phyloP scores from a whole-genome alignment of 1,140 invertebrate species.

The Solenopsis fugax region DNA sequence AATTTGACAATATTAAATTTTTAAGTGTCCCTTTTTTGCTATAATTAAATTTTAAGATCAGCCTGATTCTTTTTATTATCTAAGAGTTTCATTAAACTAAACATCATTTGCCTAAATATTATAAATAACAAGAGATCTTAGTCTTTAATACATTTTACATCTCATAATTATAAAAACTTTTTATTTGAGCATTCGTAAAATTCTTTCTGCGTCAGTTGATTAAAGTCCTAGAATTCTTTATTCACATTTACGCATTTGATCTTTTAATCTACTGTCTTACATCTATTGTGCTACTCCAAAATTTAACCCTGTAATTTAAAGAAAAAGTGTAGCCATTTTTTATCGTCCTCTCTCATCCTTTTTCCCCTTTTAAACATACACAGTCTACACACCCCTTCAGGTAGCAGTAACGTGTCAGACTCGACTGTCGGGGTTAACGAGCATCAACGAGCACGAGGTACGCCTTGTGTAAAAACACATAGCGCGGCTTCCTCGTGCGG shows the following conservation, averaged over 20 bases:
- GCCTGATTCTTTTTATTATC: not conserved
- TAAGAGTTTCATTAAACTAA: not conserved
- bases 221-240: not conserved
- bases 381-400: constrained; percentile 16
- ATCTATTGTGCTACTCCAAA: not conserved
- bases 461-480: constrained; percentile 53
- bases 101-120: not conserved
- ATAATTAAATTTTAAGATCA: not conserved
- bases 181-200: not conserved
- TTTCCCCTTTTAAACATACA: too few species aligned
- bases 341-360: not conserved
- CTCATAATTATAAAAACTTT: not conserved
- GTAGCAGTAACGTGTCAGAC: not conserved
- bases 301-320: not conserved
- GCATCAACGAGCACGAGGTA: constrained; percentile 46
- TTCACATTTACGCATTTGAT: not conserved
- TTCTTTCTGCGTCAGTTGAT: not conserved
- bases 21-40: not conserved
- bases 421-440: constrained; percentile 20
- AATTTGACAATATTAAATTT: not conserved
- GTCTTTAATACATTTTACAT: constrained; percentile 10
- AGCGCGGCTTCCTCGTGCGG: constrained; percentile 49
- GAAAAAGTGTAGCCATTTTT: not conserved
- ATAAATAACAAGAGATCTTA: not conserved
- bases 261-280: not conserved